Evolutionary conservation across 2,888 invertebrate genomes (phyloP).

Genomic region (Tenthredo livida): DNA sequence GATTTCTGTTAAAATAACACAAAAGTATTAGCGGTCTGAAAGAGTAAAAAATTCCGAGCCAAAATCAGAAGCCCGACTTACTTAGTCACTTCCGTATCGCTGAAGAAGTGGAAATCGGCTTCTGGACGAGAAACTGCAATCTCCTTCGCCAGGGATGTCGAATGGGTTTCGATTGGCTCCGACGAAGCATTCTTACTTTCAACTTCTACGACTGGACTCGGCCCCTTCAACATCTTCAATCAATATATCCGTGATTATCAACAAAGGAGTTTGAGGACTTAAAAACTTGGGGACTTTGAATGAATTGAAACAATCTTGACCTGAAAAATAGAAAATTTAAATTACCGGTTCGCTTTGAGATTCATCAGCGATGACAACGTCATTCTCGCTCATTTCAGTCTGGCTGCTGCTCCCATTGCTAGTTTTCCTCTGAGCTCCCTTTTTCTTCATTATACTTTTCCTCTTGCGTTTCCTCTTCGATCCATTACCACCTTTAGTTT

Average conservation of each 20-base stretch:
- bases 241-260: constrained; percentile 54
- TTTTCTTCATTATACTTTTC: constrained; percentile 89
- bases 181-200: constrained; percentile 60
- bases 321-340: neutral
- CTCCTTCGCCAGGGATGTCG: constrained; percentile 70
- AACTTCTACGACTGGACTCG: constrained; percentile 67
- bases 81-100: constrained; percentile 93
- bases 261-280: neutral
- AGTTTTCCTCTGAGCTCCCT: constrained; percentile 87
- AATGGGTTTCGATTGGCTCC: constrained; percentile 55
- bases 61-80: constrained; percentile 60
- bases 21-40: constrained; percentile 53
- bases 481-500: constrained; percentile 80
- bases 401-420: constrained; percentile 74
- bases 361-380: constrained; percentile 63
- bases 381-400: constrained; percentile 70
- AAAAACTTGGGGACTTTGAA: neutral
- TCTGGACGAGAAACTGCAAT: constrained; percentile 78
- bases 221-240: constrained; percentile 65
- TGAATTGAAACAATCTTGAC: neutral
- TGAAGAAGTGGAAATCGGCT: constrained; percentile 92
- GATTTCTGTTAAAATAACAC: constrained; percentile 71
- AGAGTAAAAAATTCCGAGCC: neutral
- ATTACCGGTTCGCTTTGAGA: constrained; percentile 67
- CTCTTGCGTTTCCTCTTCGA: constrained; percentile 89